Percentiles rank a stretch among this genome's conserved stretches.
These are phyloP conservation scores for Chironomus tentans DNA, from an alignment of 2,888 invertebrate genomes.

Conservation along the genomic window DNA sequence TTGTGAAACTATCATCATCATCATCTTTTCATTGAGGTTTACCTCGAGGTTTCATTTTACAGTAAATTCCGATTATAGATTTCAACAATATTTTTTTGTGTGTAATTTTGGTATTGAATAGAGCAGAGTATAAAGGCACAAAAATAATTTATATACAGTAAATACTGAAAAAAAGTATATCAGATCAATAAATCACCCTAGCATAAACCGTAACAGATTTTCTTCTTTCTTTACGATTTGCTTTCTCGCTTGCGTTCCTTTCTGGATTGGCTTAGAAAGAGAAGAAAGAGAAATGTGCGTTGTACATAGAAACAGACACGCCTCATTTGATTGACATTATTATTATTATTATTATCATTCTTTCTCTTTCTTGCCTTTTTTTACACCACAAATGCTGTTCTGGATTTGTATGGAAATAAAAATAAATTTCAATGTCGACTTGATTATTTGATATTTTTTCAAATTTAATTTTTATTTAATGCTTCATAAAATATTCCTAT, in stretches of 20 bases:
- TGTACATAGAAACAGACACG: background rate
- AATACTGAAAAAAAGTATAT: background rate
- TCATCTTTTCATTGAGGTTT: background rate
- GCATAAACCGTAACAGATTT: background rate
- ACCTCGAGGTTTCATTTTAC: background rate
- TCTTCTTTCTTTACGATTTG: background rate
- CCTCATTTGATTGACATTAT: slow-evolving; percentile 22
- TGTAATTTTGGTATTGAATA: background rate
- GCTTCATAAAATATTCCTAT: background rate
- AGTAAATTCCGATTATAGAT: background rate
- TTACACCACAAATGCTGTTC: too few relatives aligned
- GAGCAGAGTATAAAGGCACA: background rate
- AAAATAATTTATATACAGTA: background rate
- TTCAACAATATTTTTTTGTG: background rate
- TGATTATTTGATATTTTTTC: background rate
- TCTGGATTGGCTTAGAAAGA: slow-evolving; percentile 20
- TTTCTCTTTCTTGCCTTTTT: background rate
- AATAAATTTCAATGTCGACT: background rate
- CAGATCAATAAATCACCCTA: background rate
- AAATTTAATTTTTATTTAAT: background rate
- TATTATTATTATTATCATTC: background rate
- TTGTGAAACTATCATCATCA: background rate
- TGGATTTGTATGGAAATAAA: background rate
- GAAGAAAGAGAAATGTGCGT: slow-evolving; percentile 3
- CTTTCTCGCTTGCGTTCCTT: background rate